Base-by-base conservation (phyloP, 2,113 vertebrate genomes). In the Mormyrus lacerda region DNA sequence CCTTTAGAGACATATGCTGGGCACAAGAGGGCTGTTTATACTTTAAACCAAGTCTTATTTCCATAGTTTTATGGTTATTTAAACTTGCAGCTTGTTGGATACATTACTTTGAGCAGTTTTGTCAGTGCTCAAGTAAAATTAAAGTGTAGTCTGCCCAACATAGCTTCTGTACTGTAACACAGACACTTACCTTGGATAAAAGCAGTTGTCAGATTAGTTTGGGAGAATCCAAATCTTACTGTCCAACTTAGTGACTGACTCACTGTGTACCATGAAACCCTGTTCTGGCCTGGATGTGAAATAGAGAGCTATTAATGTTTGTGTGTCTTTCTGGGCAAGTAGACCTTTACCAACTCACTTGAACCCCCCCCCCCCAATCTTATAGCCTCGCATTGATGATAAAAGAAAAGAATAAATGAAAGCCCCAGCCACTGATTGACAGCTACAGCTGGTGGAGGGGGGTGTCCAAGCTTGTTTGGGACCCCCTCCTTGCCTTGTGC, bases 401-500 rank as follows among this genome's bases (percentile, higher is more conserved):
- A 58, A 89, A 58, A 92, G 47, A 91, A 92, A 90, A 92, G 92
- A 73, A 39, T 39, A 39, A 91, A 92, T 79, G 90, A 88, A 89
- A 91, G 91, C 93, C 91, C 91, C 94, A 76, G 93, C 91, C 90
- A 90, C 88, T 88, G 95, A 96, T 87, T 96, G 96, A 95, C 95
- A 95, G 94, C 94, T 93, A 93, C 92, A 93, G 90, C 93, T 96
- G 95, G 91, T 90, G 89, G 90, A 91, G 79, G 91, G 94, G 94
- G 94, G 90, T 90, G 93, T 90, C 89, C 86, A 91, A 85, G 92
- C 96, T 93, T 93, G 95, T 96, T 96, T 95, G 94, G 94, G 95
- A 95, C 93, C 90, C 92, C 91, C 93, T 93, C 94, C 95, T 94
- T 96, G 92, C 94, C 92, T 91, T 91, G 90, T 94, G 95, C 95